These are phyloP conservation scores for Antrozous pallidus DNA, from an alignment of 2,797 vertebrate species.

Conservation along the genomic window DNA sequence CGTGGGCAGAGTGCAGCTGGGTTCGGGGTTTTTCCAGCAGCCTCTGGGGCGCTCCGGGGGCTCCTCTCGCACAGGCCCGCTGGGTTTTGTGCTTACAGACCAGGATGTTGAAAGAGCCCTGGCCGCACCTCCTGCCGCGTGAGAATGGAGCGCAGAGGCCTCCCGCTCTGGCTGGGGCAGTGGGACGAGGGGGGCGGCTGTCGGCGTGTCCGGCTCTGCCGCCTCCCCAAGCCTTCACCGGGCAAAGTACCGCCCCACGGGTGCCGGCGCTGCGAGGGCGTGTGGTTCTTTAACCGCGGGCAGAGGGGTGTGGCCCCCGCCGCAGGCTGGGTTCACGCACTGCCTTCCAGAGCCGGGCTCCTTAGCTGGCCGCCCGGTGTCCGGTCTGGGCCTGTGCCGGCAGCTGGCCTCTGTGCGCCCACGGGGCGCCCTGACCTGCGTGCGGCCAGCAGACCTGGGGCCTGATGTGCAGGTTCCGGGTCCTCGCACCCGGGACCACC, in stretches of 20 bases:
- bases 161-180: accelerated
- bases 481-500: neutral
- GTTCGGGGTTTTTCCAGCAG: no score
- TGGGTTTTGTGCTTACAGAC: accelerated
- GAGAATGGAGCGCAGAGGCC: neutral
- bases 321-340: accelerated
- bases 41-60: accelerated
- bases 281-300: neutral
- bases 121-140: neutral
- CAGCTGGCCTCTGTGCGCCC: neutral
- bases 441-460: neutral
- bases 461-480: no score
- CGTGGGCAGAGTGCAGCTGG: neutral
- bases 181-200: neutral
- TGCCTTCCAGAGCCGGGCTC: neutral
- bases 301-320: accelerated
- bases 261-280: accelerated
- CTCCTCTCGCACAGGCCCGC: neutral
- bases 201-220: accelerated
- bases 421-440: neutral
- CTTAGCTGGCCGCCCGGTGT: neutral
- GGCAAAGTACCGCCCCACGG: accelerated
- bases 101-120: neutral
- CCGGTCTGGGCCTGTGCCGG: neutral
- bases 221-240: neutral